Base-by-base conservation (phyloP, 2,888 invertebrate species). In the Rhaphigaster nebulosa region DNA sequence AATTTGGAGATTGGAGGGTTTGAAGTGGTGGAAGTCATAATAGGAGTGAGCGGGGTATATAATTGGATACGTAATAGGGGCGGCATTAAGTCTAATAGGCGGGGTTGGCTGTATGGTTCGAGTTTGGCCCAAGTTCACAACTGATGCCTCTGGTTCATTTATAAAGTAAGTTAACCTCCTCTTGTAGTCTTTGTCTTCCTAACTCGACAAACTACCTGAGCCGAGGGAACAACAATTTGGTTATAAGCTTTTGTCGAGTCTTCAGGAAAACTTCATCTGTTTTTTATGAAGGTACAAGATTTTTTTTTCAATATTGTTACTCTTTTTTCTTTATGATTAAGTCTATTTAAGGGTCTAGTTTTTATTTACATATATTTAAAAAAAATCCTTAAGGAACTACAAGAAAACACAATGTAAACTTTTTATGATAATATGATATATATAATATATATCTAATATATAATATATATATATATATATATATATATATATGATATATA, bases 1-100 rank as follows among this genome's bases (percentile, higher is more conserved):
- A 84, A 84, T 84, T 84, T n/a, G n/a, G 84, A 45, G 84, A 84
- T 84, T 84, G 84, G 26, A 45, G 41, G 84, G 84, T 84, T 84
- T 84, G 45, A 84, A 50, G 84, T 50, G 70, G 70, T 76, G 45
- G 84, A 50, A 50, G 84, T 84, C 45, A 84, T 84, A 45, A 84
- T 50, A 45, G 84, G n/a, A 84, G 84, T 29, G 45, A 76, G 70
- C 70, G 70, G 70, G 84, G 45, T 84, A 45, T 84, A 84, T 84
- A 84, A 84, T 84, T 84, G 84, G 84, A 50, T 41, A 84, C 45
- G 45, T 50, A 50, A 45, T 45, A 84, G 41, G n/a, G 45, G 3
- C 26, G 84, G 84, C 84, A 84, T 84, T 84, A 45, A n/a, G n/a
- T 15, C 84, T 84, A 84, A 84, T 84, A 84, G 84, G 45, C 45